phyloP scores from a whole-genome alignment of 2,888 invertebrate species.

The Dione juno region DNA sequence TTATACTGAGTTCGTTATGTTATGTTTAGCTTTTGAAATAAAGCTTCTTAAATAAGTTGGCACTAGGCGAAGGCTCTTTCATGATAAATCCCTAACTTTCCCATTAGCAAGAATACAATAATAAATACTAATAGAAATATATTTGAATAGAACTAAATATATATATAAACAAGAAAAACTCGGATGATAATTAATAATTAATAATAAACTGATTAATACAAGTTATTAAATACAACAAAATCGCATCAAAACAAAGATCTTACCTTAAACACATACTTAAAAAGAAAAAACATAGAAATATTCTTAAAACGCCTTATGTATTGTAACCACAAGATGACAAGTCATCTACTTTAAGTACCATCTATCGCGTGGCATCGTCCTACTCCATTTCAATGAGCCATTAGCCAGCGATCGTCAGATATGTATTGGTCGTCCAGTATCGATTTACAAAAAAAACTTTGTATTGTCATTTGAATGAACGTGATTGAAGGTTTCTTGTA shows the following conservation, averaged over 20 bases:
- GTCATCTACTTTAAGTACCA: conserved; percentile 17
- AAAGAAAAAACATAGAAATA: not conserved
- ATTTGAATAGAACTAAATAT: too few relatives aligned
- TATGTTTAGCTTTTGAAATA: too few relatives aligned
- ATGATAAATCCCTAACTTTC: too few relatives aligned
- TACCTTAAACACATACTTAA: not conserved
- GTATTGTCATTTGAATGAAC: conserved; percentile 11
- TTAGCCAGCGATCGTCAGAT: conserved; percentile 13
- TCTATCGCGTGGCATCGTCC: conserved; percentile 13
- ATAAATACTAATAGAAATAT: too few relatives aligned
- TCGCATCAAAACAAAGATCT: too few relatives aligned
- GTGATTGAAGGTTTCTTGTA: conserved; percentile 2
- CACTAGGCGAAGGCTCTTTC: too few relatives aligned
- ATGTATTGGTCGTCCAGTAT: conserved; percentile 12
- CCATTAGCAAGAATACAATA: too few relatives aligned
- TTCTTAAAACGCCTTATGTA: not conserved
- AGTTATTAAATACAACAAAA: too few relatives aligned
- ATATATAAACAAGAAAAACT: too few relatives aligned
- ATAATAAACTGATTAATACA: too few relatives aligned
- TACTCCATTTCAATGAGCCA: conserved; percentile 23
- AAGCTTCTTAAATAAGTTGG: too few relatives aligned
- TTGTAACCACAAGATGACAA: not conserved
- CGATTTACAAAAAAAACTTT: conserved; percentile 16
- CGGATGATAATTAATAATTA: too few relatives aligned
- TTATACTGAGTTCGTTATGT: not conserved